These are phyloP conservation scores for Drosophila quadrilineata DNA, from an alignment of 1,140 invertebrate species.

Conservation along the genomic window DNA sequence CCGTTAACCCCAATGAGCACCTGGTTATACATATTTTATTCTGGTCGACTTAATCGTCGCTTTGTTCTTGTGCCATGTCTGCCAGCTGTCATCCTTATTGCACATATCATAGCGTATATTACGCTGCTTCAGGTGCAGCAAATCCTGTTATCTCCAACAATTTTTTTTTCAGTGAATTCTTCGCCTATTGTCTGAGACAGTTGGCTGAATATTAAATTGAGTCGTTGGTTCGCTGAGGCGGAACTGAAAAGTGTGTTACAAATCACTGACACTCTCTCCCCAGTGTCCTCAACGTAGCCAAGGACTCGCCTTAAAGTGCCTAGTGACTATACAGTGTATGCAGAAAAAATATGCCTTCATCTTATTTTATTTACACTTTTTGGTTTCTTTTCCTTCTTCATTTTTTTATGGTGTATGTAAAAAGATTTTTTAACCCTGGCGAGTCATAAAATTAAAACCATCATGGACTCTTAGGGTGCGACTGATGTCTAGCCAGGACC, in stretches of 20 bases:
- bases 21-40: constrained; percentile 65
- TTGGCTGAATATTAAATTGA: constrained; percentile 47
- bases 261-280: constrained; percentile 59
- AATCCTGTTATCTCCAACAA: background rate
- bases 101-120: constrained; percentile 73
- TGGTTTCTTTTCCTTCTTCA: background rate
- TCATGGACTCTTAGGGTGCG: constrained; percentile 56
- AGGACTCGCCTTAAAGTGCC: constrained; percentile 33
- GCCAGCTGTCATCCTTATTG: constrained; percentile 75
- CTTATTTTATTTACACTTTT: constrained; percentile 49
- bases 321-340: background rate
- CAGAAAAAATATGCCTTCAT: constrained; percentile 42
- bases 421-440: constrained; percentile 67
- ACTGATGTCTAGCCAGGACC: constrained; percentile 34
- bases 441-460: constrained; percentile 74
- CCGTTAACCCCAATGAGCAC: too few species aligned
- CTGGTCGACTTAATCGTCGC: constrained; percentile 72
- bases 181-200: constrained; percentile 57
- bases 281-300: too few species aligned
- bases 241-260: constrained; percentile 56
- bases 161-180: constrained; percentile 12
- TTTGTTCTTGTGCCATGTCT: constrained; percentile 66
- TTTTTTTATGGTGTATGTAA: constrained; percentile 54
- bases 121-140: constrained; percentile 66
- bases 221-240: constrained; percentile 50